Evolutionary conservation across 2,888 invertebrate genomes (phyloP), one percentile per base, ranked within the genome.

Genomic region (Cybosia mesomella): DNA sequence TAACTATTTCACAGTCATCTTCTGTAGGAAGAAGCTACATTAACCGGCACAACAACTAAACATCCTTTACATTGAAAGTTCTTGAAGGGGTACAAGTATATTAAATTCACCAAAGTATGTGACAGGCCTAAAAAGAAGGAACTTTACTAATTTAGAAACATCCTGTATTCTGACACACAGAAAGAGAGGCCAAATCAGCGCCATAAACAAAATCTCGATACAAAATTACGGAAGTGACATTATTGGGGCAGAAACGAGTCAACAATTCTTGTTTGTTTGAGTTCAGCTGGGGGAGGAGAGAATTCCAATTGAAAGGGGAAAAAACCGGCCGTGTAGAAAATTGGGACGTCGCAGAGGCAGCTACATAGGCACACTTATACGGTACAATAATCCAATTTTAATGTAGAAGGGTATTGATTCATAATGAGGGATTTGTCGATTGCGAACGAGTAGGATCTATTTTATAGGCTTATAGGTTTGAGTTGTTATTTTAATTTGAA

Each of bases 211-310:
- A 79, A 73, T 79, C 73, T 70, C 76, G 68, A 79, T 81, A 80
- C 78, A 76, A 71, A 74, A 73, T 78, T 75, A 75, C 79, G 75
- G 79, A 79, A 77, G 81, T 74, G 75, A 77, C 76, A 72, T 75
- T 78, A 81, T 76, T 77, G 76, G 73, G 66, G 79, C 74, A 74
- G 75, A 82, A 82, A 74, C 62, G 76, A 79, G 81, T 79, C 79
- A 82, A 82, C 80, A 80, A 82, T 82, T 64, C 75, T 64, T 77
- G 77, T 82, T 82, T 82, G 82, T 82, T 82, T 75, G 76, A 81
- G 73, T 79, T 73, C 73, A 73, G 22, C 58, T 67, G 49, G 71
- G 72, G 66, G 70, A 72, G 76, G 58, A 57, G 66, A 70, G 70
- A 74, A 79, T 79, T 73, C 72, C 64, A 32, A 61, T 69, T 62